phyloP scores from a whole-genome alignment of 2,797 vertebrate species.

The Jordanella pulchra region DNA sequence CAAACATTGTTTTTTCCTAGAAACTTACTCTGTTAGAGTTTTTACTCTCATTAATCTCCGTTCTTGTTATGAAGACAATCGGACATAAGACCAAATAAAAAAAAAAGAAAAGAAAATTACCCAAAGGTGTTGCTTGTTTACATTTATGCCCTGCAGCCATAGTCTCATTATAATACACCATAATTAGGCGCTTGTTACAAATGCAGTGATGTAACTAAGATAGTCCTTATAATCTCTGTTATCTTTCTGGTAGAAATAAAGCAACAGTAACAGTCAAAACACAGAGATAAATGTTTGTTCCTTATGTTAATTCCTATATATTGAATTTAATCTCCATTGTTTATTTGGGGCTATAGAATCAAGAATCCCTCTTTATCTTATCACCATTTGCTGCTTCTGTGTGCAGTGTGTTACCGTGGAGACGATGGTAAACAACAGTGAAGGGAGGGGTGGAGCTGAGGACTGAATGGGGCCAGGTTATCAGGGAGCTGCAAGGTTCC shows the following conservation, averaged over 20 bases:
- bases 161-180: constrained; percentile 17
- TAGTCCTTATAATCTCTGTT: constrained; percentile 22
- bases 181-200: constrained; percentile 28
- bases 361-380: constrained; percentile 80
- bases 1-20: not conserved
- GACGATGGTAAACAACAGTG: constrained; percentile 71
- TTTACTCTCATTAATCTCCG: not conserved
- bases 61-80: not conserved
- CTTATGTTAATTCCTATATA: constrained; percentile 50
- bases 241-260: constrained; percentile 36
- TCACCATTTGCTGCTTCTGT: constrained; percentile 60
- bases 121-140: constrained; percentile 9
- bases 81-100: not conserved
- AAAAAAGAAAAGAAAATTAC: constrained; percentile 5
- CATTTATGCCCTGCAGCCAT: constrained; percentile 16
- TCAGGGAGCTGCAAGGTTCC: constrained; percentile 74
- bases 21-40: not conserved
- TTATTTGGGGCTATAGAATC: constrained; percentile 34
- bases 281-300: constrained; percentile 31
- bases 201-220: constrained; percentile 46
- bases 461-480: constrained; percentile 74
- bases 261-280: constrained; percentile 32
- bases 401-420: constrained; percentile 66
- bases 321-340: constrained; percentile 63
- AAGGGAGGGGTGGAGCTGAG: constrained; percentile 49